Percentiles rank a stretch among this genome's conserved stretches.
Evolutionary conservation across 2,113 vertebrate genomes (phyloP).

Genomic region (Aspiorhynchus laticeps): DNA sequence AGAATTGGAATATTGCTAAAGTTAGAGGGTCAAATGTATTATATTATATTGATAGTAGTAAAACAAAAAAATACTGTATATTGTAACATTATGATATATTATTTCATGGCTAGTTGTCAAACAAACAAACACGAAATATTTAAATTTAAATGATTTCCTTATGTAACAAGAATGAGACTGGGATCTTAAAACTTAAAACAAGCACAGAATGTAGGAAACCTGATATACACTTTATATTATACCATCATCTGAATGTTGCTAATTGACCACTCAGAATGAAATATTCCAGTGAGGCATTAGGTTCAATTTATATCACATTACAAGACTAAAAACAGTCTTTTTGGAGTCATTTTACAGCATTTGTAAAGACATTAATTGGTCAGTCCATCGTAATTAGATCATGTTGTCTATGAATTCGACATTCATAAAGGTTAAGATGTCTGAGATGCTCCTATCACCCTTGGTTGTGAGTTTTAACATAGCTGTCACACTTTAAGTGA

Average conservation of each 20-base stretch:
- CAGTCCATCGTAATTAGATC: neutral
- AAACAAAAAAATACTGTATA: too few species aligned
- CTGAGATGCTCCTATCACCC: neutral
- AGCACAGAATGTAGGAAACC: neutral
- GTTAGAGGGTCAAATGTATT: too few species aligned
- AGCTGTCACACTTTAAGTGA: slow-evolving; percentile 48
- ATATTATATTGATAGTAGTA: too few species aligned
- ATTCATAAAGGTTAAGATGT: neutral
- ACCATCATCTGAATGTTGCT: neutral
- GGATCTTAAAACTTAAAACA: neutral
- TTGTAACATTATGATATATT: too few species aligned
- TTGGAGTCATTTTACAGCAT: neutral
- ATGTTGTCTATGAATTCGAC: neutral
- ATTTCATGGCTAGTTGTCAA: too few species aligned
- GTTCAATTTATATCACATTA: neutral
- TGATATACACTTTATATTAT: neutral
- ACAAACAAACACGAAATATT: too few species aligned
- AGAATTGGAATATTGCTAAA: too few species aligned
- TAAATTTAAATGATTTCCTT: neutral
- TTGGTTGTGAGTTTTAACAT: slow-evolving; percentile 7
- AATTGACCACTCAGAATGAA: neutral
- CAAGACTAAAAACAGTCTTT: neutral
- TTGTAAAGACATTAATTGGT: neutral
- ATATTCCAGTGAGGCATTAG: neutral
- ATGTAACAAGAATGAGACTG: neutral